A percentile compares a stretch with the other conserved stretches of the same genome.
phyloP scores from a whole-genome alignment of 2,113 vertebrate species.

The Urocolius indicus region DNA sequence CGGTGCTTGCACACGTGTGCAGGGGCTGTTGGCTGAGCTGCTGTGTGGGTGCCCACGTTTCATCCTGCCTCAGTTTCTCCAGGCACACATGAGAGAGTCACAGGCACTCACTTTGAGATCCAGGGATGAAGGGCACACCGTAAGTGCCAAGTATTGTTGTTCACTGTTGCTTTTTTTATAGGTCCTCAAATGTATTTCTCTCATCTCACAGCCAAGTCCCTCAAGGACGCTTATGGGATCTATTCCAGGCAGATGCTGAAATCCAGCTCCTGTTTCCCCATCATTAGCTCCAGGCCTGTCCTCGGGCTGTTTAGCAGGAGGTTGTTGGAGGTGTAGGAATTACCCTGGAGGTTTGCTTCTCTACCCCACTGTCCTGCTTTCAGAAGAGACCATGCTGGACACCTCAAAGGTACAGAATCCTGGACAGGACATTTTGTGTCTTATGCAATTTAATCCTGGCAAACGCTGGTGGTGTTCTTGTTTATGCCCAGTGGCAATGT shows the following conservation, averaged over 20 bases:
- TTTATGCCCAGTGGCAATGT: not conserved
- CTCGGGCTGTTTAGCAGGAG: not conserved
- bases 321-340: not conserved
- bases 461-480: fast-evolving
- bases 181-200: not conserved
- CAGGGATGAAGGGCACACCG: not conserved
- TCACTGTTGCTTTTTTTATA: not conserved
- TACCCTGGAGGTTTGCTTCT: not conserved
- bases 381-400: not conserved
- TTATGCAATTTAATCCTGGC: not conserved
- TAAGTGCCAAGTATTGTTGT: not conserved
- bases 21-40: not conserved
- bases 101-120: not conserved
- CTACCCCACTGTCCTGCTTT: not conserved
- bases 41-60: fast-evolving
- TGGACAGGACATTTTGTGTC: not conserved
- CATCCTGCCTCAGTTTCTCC: not conserved
- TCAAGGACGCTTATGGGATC: not conserved
- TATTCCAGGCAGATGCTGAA: constrained; percentile 32
- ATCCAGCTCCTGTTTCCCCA: constrained; percentile 12
- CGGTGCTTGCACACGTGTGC: fast-evolving
- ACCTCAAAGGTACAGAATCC: not conserved
- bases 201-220: not conserved
- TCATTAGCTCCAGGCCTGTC: constrained; percentile 3
- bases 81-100: not conserved